Evolutionary conservation across 2,113 vertebrate species (phyloP), one percentile per base, ranked within the genome.

Genomic region (Seriola aureovittata): DNA sequence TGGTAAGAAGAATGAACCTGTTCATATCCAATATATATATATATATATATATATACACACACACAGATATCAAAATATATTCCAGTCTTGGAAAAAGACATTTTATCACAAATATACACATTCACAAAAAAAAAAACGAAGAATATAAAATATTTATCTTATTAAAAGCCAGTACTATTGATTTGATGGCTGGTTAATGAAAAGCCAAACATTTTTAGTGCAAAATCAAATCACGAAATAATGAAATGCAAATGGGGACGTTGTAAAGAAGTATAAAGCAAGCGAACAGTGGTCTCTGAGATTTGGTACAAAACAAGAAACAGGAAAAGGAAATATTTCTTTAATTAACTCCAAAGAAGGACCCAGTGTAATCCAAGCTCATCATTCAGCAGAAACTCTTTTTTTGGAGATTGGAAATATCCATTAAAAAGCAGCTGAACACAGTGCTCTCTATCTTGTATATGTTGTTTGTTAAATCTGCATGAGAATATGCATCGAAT

Each of bases 51-150:
- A 52, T 36, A 25, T 62, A 60, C 4, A 66, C 23, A 23, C n/a
- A 75, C 44, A 77, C 34, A 84, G 4, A 16, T 40, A 58, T 59
- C 36, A 77, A 75, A 87, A 88, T 80, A 84, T 65, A 89, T 54
- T 66, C 1, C 12, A 64, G 52, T 88, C 34, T 57, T 46, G 44
- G 10, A 87, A 65, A 75, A 68, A 57, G 14, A 54, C 17, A 66
- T 29, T 19, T 64, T n/a, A n/a, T 65, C 52, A 71, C 25, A 85
- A 81, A 80, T 81, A 80, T 70, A 85, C 23, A 84, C 19, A 55
- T 48, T 86, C 10, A 60, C 54, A 50, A 29, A 29, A 50, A 29
- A 29, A 50, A 58, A 38, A 63, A 59, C 19, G 48, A 50, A 63
- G 4, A 42, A 29, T 69, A 50, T 44, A 80, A 77, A 81, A 85